Evolutionary conservation across 2,113 vertebrate genomes (phyloP).

Genomic region (Colinus virginianus): DNA sequence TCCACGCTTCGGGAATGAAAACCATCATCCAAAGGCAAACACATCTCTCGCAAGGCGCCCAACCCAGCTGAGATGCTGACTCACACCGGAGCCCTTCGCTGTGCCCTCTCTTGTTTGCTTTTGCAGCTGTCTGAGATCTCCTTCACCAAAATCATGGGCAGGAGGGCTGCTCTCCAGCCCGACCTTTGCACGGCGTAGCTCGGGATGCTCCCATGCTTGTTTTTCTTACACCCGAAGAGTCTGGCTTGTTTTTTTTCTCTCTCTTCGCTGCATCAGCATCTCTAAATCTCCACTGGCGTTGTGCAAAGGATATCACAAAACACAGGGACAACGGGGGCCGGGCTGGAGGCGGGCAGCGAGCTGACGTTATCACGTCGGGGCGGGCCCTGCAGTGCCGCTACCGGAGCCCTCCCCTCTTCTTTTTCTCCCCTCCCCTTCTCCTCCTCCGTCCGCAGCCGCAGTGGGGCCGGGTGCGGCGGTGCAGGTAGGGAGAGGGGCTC

Average conservation of each 20-base stretch:
- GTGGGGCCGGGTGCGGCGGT: not conserved
- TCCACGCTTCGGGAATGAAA: not conserved
- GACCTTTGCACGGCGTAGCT: rapidly evolving
- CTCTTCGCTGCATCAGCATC: rapidly evolving
- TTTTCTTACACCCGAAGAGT: not conserved
- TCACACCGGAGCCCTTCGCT: rapidly evolving
- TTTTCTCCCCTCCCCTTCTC: too few species aligned
- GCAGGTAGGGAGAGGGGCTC: not conserved
- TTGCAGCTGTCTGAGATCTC: not conserved
- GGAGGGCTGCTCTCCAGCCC: not conserved
- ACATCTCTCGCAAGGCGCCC: not conserved
- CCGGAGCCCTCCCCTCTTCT: not conserved
- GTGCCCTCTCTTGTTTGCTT: rapidly evolving
- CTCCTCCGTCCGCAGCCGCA: not conserved
- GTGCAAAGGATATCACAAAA: too few species aligned
- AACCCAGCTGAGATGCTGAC: not conserved
- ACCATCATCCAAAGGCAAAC: not conserved
- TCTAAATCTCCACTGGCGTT: not conserved
- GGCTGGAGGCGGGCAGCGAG: not conserved
- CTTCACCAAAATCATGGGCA: not conserved
- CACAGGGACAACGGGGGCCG: too few species aligned
- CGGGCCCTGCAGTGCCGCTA: not conserved
- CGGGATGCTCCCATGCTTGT: rapidly evolving
- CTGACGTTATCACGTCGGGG: not conserved
- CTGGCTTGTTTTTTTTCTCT: too few species aligned